A percentile compares a stretch with the other conserved stretches of the same genome.
These are phyloP conservation scores for Dryoscopus gambensis DNA, from an alignment of 2,113 vertebrate genomes.

Conservation along the genomic window DNA sequence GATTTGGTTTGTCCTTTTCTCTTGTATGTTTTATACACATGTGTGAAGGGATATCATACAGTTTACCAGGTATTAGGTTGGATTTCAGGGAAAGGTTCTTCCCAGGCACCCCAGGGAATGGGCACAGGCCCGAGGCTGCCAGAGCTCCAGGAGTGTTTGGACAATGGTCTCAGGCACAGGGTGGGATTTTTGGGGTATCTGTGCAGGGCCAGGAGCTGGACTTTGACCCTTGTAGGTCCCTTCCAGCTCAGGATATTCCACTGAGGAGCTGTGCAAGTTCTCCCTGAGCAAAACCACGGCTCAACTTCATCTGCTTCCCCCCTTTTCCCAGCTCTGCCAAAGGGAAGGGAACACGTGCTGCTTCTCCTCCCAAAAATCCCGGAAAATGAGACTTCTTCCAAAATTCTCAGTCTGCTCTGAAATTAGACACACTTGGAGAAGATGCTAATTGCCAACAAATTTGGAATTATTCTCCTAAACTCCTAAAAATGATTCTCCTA, in stretches of 20 bases:
- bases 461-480: not conserved
- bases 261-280: not conserved
- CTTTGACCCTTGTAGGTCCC: not conserved
- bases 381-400: not conserved
- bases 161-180: fast-evolving
- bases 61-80: not conserved
- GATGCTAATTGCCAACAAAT: not conserved
- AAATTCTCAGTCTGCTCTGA: not conserved
- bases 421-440: not conserved
- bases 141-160: not conserved
- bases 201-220: not conserved
- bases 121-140: not conserved
- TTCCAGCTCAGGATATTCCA: not conserved
- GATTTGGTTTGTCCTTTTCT: not conserved
- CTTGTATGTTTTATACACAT: fast-evolving
- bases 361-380: not conserved
- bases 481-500: no score
- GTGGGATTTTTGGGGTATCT: not conserved
- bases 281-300: not conserved
- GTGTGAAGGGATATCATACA: not conserved
- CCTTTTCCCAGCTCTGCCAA: not conserved
- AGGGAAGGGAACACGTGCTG: not conserved
- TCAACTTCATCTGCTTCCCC: not conserved
- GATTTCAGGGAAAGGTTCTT: not conserved
- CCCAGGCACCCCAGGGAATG: not conserved